Evolutionary conservation across 2,888 invertebrate genomes (phyloP), one percentile per base, ranked within the genome.

Genomic region (Alloscopus bannaensis): DNA sequence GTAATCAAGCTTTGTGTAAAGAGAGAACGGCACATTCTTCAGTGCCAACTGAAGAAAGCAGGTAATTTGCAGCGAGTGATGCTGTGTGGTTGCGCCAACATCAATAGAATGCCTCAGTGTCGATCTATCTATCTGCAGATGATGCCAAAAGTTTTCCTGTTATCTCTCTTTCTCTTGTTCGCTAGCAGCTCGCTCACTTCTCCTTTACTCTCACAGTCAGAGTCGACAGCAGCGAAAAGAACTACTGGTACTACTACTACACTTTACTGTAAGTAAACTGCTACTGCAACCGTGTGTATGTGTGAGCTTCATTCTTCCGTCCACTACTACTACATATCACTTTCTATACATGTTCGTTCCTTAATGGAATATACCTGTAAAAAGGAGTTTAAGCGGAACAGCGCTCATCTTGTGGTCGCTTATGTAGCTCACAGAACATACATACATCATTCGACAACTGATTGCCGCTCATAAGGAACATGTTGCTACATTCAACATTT

Each of bases 111-210:
- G 59, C 70, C 77, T 70, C 77, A 77, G 70, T 70, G 77, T 77
- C 77, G 77, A 77, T 77, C 70, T 77, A 77, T 77, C 70, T 77
- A 68, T 76, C 77, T 70, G 77, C 77, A 77, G 77, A 77, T 70
- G 77, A 77, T 77, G 77, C 77, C 77, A 77, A 77, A 77, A 77
- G 77, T 77, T 77, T 77, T 77, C 77, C 77, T 77, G 77, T 77
- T 77, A 77, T 77, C 77, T 77, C 66, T 55, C 62, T 24, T 47
- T 57, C 50, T 65, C 66, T 75, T 66, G 57, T 64, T 69, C 76
- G 29, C n/a, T n/a, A n/a, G n/a, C n/a, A n/a, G n/a, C 57, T 52
- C 62, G 60, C 65, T 66, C 66, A 66, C 66, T 75, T 60, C n/a
- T 24, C 47, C 26, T 64, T 40, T 69, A n/a, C 52, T 45, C 29